A percentile compares a stretch with the other conserved stretches of the same genome.
Evolutionary conservation across 1,140 invertebrate genomes (phyloP).

Genomic region (Cotesia typhae): DNA sequence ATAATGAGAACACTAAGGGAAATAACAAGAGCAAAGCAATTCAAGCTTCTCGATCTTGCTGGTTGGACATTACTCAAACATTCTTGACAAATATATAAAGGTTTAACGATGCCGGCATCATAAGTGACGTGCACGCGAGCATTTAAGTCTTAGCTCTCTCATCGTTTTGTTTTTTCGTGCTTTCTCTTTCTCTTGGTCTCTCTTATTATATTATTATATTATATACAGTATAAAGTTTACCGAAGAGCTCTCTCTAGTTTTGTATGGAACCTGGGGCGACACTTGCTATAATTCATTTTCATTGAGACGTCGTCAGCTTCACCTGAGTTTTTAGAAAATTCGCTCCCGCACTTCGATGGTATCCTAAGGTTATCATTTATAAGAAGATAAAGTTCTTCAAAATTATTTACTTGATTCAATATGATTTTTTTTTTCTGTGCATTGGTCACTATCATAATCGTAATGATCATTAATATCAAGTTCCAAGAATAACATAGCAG

Average conservation of each 20-base stretch:
- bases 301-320: constrained; percentile 46
- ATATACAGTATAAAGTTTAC: background rate
- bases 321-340: constrained; percentile 29
- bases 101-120: constrained; percentile 49
- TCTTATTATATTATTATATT: background rate
- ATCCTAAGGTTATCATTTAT: constrained; percentile 18
- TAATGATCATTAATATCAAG: constrained; percentile 9
- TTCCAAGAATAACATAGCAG: background rate
- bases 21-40: constrained; percentile 16
- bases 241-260: constrained; percentile 26
- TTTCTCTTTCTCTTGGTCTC: constrained; percentile 11
- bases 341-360: constrained; percentile 30
- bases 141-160: constrained; percentile 42
- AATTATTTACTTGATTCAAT: too few species aligned
- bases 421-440: too few species aligned
- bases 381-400: background rate
- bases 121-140: constrained; percentile 48
- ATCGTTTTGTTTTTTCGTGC: constrained; percentile 1
- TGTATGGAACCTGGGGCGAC: constrained; percentile 43
- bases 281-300: constrained; percentile 49
- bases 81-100: constrained; percentile 53
- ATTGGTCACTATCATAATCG: background rate
- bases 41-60: constrained; percentile 29
- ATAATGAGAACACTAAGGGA: constrained; percentile 14
- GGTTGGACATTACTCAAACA: constrained; percentile 49